phyloP scores from a whole-genome alignment of 2,797 vertebrate species.

The Semotilus atromaculatus region DNA sequence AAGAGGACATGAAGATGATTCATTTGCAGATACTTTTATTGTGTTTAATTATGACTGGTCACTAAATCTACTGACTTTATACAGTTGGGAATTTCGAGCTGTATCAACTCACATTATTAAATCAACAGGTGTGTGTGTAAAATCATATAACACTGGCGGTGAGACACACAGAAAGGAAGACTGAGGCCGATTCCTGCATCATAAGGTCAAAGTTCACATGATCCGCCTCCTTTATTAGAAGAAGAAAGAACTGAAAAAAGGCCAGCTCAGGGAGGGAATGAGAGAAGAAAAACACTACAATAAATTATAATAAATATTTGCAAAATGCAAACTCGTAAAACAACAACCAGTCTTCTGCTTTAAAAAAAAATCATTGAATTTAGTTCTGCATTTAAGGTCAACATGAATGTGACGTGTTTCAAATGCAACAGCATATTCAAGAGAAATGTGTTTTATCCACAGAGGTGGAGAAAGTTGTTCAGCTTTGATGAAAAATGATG shows the following conservation, averaged over 20 bases:
- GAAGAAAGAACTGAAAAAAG: neutral
- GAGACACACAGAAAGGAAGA: constrained; percentile 77
- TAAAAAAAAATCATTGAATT: neutral
- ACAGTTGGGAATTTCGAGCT: constrained; percentile 72
- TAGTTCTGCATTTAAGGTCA: constrained; percentile 4
- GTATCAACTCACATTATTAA: constrained; percentile 68
- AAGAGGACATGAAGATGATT: constrained; percentile 41
- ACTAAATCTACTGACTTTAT: constrained; percentile 78
- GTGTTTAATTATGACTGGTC: constrained; percentile 27
- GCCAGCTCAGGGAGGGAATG: neutral
- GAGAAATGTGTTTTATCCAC: neutral
- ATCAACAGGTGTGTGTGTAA: constrained; percentile 67
- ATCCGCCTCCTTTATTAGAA: neutral
- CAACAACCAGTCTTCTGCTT: neutral
- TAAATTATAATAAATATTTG: constrained; percentile 30
- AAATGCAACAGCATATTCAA: neutral
- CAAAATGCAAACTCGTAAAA: constrained; percentile 30
- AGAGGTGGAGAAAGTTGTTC: neutral
- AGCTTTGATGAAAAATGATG: neutral
- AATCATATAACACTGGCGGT: constrained; percentile 69
- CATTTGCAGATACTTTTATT: constrained; percentile 80
- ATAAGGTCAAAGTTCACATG: constrained; percentile 51
- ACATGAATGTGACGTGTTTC: neutral
- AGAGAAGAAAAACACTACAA: constrained; percentile 11
- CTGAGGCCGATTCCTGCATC: constrained; percentile 78